Conservation (phyloP, 2,797 vertebrate species). For the Lacerta agilis region DNA sequence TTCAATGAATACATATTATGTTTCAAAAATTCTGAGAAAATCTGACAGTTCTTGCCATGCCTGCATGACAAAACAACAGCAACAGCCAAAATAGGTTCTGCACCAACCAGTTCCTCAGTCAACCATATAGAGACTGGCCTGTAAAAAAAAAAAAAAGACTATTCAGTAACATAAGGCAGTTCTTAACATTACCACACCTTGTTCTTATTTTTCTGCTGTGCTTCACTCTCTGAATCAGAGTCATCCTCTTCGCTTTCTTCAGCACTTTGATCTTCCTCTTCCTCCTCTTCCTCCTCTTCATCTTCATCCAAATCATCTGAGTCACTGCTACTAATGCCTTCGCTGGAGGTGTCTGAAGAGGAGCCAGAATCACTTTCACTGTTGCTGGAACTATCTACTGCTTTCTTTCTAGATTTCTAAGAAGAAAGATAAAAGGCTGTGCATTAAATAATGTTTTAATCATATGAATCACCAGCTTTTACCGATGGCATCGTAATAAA, state of each 20-base stretch:
- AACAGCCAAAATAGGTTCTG: not conserved
- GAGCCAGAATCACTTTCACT: conserved; percentile 91
- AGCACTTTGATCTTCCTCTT: conserved; percentile 85
- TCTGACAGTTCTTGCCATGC: not conserved
- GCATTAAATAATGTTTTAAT: conserved; percentile 38
- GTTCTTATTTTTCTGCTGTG: conserved; percentile 80
- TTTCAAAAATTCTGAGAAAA: not conserved
- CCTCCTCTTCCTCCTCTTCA: conserved; percentile 81
- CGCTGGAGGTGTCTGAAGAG: conserved; percentile 89
- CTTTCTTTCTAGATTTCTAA: conserved; percentile 86
- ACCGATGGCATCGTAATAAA: not conserved
- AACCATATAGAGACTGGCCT: not conserved
- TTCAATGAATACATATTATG: not conserved
- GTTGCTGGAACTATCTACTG: conserved; percentile 87
- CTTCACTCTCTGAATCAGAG: conserved; percentile 86
- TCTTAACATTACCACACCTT: conserved; percentile 75
- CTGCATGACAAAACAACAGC: not conserved
- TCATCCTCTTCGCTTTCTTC: conserved; percentile 89
- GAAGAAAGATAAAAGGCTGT: conserved; percentile 49
- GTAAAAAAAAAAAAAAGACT: too few relatives aligned
- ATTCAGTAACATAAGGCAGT: not conserved
- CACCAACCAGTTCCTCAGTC: not conserved
- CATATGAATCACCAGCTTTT: conserved; percentile 26
- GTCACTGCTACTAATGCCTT: conserved; percentile 90
- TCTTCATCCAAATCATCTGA: conserved; percentile 91